Percentiles rank a stretch among this genome's conserved stretches.
phyloP scores from a whole-genome alignment of 2,888 invertebrate genomes.

The Furcula furcula region DNA sequence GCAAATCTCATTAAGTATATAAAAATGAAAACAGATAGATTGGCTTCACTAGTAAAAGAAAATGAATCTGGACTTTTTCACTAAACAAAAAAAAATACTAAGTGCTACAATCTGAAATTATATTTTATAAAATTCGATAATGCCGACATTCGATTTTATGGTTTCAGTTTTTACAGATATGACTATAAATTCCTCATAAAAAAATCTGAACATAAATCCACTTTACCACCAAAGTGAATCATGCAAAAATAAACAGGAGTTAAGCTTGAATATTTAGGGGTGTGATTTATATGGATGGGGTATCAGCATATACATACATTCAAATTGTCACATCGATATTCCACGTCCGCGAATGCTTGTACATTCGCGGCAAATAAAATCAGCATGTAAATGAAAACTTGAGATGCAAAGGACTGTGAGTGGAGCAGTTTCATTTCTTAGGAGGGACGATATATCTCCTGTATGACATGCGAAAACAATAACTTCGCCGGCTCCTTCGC shows the following conservation, averaged over 20 bases:
- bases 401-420: constrained; percentile 19
- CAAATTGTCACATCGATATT: constrained; percentile 40
- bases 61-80: too few relatives aligned
- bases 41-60: too few relatives aligned
- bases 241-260: constrained; percentile 23
- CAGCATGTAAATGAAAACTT: constrained; percentile 36
- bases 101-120: too few relatives aligned
- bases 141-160: too few relatives aligned
- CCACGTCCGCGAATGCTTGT: constrained; percentile 17
- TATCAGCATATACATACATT: constrained; percentile 34
- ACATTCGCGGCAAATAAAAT: constrained; percentile 31
- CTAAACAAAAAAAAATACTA: too few relatives aligned
- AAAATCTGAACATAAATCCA: constrained; percentile 6
- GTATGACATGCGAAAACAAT: constrained; percentile 64
- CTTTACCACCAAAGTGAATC: constrained; percentile 13
- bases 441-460: constrained; percentile 53
- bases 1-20: too few relatives aligned
- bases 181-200: not conserved
- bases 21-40: too few relatives aligned
- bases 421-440: constrained; percentile 46
- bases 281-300: constrained; percentile 35
- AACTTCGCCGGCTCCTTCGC: constrained; percentile 47
- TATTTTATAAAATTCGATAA: not conserved
- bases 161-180: not conserved
- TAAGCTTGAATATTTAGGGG: constrained; percentile 32